Evolutionary conservation across 2,113 vertebrate species (phyloP), one percentile per base, ranked within the genome.

Genomic region (Zapornia atra): DNA sequence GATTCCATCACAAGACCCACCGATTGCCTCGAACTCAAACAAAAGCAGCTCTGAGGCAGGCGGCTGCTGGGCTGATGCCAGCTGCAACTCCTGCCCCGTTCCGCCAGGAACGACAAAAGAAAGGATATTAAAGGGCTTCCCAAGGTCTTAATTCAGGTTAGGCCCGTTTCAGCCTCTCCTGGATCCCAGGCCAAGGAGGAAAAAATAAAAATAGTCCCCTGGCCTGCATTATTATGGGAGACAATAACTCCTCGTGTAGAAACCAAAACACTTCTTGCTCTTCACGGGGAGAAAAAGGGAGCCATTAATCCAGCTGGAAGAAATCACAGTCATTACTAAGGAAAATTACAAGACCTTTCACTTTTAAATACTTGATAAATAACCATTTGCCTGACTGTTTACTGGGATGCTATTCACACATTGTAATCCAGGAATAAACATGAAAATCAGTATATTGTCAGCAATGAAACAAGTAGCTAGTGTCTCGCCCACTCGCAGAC

Each of bases 241-340:
- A 96, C 66, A 94, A 94, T 92, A 94, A 78, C 80, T 64, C 90
- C 34, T 82, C 82, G 40, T 78, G 85, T 63, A 86, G 59, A 90
- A 93, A 90, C 38, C 79, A 71, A 93, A 95, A 86, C 76, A 86
- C 40, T 81, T 73, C 82, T 77, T 92, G 51, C 3, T 92, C 82
- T 89, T 86, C 53, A 21, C 24, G 33, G 60, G 79, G 57, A 88
- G 92, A 64, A 78, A 46, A 82, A 11, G 46, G 54, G 36, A 94
- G 69, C 61, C 81, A 78, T 86, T 92, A 92, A 94, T 93, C 70
- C 88, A 94, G 84, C 77, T 92, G 94, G 83, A 96, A 96, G 91
- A 96, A 97, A 95, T 94, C 94, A 97, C 90, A 95, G 88, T 95
- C 86, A 94, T 95, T 97, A 96, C 66, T 80, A 94, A 96, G 50